Evolutionary conservation across 2,113 vertebrate species (phyloP), one percentile per base, ranked within the genome.

Genomic region (Tamias sibiricus): DNA sequence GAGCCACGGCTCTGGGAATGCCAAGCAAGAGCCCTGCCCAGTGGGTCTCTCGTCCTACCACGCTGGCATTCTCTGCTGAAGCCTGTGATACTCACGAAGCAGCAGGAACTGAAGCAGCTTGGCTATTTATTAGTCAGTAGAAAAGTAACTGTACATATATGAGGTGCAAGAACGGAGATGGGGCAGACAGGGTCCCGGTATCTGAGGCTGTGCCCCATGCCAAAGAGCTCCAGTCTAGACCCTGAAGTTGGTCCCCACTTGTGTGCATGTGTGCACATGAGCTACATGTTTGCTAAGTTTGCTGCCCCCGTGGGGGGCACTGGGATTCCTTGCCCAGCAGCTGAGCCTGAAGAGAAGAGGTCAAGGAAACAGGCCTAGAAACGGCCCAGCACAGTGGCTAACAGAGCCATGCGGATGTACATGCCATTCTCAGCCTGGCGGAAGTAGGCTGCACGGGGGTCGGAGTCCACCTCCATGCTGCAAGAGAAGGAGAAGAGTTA

Each of bases 351-450:
- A 19, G 92, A 89, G 49, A 66, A 12, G 59, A 47, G 9, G 37
- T 44, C 4, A 40, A 37, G 62, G 28, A 52, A 32, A 13, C 62
- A 54, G 54, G 1, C 35, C 96, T 94, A 98, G 98, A 98, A 99
- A 68, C 99, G 98, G 66, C 99, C 99, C 35, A 99, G 98, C 59
- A 99, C 99, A 0, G 99, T 99, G 98, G 99, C 99, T 74, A 99
- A 97, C 90, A 99, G 98, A n/a, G 99, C 99, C 99, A 99, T 99
- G 2, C 99, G 99, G 74, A 99, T 99, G 97, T 99, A 99, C 99
- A 99, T 99, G 97, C 99, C 99, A 0, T 99, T 99, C 98, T 99
- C 99, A 0, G 99, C 99, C 98, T 99, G 99, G 14, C 99, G 99
- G 99, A 99, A 99, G 90, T 99, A 99, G 1, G 99, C 99, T 0